phyloP scores from a whole-genome alignment of 2,797 vertebrate genomes.

The Alectoris magna region DNA sequence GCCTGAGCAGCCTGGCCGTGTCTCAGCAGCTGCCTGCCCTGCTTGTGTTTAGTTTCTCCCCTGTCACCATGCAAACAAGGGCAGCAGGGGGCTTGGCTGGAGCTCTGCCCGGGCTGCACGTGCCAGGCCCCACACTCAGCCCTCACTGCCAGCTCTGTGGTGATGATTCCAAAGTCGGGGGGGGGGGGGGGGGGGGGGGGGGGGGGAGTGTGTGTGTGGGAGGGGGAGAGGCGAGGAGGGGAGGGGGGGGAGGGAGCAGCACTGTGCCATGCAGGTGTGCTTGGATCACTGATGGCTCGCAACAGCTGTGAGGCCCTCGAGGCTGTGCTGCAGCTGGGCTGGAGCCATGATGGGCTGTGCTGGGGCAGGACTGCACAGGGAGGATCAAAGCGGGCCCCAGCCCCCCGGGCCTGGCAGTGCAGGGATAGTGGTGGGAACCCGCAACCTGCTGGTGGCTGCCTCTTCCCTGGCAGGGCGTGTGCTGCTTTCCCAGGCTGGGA shows the following conservation, averaged over 20 bases:
- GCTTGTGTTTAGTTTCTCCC: background rate
- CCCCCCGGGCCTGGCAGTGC: rapidly evolving
- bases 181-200: too few relatives aligned
- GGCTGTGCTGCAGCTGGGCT: rapidly evolving
- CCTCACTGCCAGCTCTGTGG: background rate
- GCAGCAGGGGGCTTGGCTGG: background rate
- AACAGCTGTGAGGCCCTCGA: rapidly evolving
- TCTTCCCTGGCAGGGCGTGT: background rate
- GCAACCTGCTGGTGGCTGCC: background rate
- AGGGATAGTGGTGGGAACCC: background rate
- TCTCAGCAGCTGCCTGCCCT: background rate
- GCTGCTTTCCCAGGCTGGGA: background rate
- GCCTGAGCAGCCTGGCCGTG: background rate
- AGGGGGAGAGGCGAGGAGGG: too few relatives aligned
- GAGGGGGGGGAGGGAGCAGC: background rate
- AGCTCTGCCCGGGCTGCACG: background rate
- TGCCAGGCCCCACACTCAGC: background rate
- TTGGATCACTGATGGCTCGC: background rate
- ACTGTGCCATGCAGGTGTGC: background rate
- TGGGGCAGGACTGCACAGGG: background rate
- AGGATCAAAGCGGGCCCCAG: background rate
- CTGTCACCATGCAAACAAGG: rapidly evolving
- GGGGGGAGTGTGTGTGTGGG: too few relatives aligned
- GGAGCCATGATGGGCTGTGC: rapidly evolving
- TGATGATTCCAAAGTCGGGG: background rate